Conservation (phyloP, 2,797 vertebrate species). For the Eidolon dupreanum region DNA sequence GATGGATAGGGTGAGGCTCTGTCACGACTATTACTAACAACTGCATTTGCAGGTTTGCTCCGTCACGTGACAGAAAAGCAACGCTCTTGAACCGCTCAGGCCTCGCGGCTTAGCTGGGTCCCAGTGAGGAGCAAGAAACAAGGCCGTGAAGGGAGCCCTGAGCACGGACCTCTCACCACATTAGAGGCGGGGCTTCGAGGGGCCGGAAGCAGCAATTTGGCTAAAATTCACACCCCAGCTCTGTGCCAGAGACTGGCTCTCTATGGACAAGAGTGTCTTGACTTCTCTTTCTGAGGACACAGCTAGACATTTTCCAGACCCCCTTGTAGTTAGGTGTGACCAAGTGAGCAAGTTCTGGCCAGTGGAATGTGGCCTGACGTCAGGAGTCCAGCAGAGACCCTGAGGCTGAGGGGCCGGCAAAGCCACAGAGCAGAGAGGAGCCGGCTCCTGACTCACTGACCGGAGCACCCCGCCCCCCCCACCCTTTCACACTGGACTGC, state of each 20-base stretch:
- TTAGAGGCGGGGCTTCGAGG: not conserved
- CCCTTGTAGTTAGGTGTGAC: not conserved
- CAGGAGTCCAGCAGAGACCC: not conserved
- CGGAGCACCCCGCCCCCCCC: not conserved
- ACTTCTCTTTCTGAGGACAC: not conserved
- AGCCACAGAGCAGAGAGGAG: not conserved
- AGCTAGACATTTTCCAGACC: not conserved
- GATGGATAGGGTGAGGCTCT: not conserved
- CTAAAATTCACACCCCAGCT: not conserved
- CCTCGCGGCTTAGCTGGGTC: not conserved
- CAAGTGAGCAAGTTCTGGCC: not conserved
- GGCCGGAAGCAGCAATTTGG: not conserved
- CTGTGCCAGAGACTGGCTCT: not conserved
- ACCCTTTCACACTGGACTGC: not conserved
- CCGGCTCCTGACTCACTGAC: accelerated
- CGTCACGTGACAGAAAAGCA: not conserved
- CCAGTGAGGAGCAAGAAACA: not conserved
- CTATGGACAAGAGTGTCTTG: not conserved
- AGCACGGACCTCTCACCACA: not conserved
- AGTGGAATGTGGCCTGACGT: not conserved
- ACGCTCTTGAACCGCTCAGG: not conserved
- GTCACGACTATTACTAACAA: not conserved
- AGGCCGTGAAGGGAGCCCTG: not conserved
- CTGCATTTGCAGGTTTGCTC: not conserved
- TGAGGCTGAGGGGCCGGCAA: not conserved